These are phyloP conservation scores for Marisa cornuarietis DNA, from an alignment of 1,140 invertebrate genomes.

Conservation along the genomic window DNA sequence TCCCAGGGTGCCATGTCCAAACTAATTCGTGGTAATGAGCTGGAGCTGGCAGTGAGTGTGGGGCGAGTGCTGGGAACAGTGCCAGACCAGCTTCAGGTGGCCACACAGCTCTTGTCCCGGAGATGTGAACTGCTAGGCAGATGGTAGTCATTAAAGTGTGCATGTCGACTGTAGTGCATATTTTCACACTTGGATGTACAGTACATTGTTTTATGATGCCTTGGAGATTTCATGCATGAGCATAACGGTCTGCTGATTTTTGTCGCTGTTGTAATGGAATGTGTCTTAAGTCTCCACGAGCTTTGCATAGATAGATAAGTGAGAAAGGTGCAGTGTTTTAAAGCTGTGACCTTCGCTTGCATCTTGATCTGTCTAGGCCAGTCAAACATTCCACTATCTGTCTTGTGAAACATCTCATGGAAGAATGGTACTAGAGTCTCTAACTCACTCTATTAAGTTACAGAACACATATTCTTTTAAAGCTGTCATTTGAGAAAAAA, in stretches of 20 bases:
- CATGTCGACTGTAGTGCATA: background rate
- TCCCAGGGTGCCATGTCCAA: slow-evolving; percentile 64
- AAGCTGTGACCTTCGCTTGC: too few species aligned
- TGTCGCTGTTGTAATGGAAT: too few species aligned
- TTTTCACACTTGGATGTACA: background rate
- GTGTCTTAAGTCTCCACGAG: too few species aligned
- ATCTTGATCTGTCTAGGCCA: too few species aligned
- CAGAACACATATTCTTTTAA: background rate
- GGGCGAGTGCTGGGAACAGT: slow-evolving; percentile 56
- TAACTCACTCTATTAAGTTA: too few species aligned
- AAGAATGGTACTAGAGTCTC: background rate
- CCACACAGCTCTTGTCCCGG: slow-evolving; percentile 62
- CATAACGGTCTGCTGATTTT: too few species aligned
- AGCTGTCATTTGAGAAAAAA: too few species aligned
- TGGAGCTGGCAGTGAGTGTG: slow-evolving; percentile 64
- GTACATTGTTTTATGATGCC: background rate
- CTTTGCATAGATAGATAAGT: too few species aligned
- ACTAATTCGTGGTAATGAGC: slow-evolving; percentile 66
- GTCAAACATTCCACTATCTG: too few species aligned
- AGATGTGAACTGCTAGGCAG: slow-evolving; percentile 62
- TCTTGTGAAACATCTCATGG: background rate
- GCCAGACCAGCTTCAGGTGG: slow-evolving; percentile 46
- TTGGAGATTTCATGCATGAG: too few species aligned
- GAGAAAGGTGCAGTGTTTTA: too few species aligned
- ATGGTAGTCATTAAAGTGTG: slow-evolving; percentile 49